Conservation (phyloP, 2,888 invertebrate genomes). For the Prosapia bicincta region DNA sequence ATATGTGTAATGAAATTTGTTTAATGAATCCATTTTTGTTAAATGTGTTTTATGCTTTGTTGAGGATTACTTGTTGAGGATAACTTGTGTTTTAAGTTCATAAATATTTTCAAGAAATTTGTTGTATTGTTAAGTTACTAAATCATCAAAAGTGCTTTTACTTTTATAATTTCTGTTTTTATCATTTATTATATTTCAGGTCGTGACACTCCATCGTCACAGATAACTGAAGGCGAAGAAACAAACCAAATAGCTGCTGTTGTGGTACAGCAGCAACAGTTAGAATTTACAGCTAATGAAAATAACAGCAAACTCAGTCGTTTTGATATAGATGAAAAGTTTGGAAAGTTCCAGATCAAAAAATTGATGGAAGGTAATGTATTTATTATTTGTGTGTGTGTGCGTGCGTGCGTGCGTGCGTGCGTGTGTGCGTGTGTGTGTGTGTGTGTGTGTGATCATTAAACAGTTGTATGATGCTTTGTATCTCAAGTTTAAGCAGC, state of each 20-base stretch:
- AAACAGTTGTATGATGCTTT: neutral
- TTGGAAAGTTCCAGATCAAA: constrained; percentile 97
- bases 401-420: neutral
- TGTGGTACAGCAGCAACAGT: constrained; percentile 37
- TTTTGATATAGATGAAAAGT: constrained; percentile 96
- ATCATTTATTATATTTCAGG: too few species aligned
- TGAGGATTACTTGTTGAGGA: too few species aligned
- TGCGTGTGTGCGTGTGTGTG: neutral
- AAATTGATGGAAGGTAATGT: constrained; percentile 54
- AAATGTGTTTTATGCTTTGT: too few species aligned
- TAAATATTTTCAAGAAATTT: too few species aligned
- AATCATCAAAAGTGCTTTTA: too few species aligned
- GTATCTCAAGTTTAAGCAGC: neutral
- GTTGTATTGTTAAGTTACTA: too few species aligned
- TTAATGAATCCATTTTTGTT: too few species aligned
- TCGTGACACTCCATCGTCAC: constrained; percentile 93
- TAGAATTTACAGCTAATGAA: constrained; percentile 44
- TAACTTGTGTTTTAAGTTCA: too few species aligned
- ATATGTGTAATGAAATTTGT: too few species aligned
- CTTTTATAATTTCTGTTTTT: too few species aligned
- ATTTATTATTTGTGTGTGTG: too few species aligned
- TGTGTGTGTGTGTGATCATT: too few species aligned
- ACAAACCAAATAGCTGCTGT: constrained; percentile 47
- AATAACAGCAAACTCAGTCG: constrained; percentile 71
- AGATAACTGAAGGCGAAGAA: constrained; percentile 73